Conservation (phyloP, 2,113 vertebrate species). For the Pygoscelis antarcticus region DNA sequence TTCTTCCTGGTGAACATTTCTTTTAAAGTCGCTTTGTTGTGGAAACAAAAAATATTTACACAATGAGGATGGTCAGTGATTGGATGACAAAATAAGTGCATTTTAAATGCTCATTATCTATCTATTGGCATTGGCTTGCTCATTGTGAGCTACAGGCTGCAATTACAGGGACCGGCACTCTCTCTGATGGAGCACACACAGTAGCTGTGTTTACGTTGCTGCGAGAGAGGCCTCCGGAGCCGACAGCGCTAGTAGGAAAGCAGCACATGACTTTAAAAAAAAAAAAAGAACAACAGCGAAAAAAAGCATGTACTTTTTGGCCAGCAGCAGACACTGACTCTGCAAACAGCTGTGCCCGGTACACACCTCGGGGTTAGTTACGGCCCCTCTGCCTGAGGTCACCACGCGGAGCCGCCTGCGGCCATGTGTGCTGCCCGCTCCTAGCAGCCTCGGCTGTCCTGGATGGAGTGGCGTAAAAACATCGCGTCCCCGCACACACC, state of each 20-base stretch:
- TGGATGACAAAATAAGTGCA: constrained; percentile 28
- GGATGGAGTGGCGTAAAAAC: accelerated
- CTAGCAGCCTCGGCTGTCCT: not conserved
- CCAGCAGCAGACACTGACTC: not conserved
- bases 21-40: constrained; percentile 14
- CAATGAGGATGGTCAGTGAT: constrained; percentile 14
- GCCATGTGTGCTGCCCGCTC: not conserved
- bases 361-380: not conserved
- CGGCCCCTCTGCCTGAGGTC: not conserved
- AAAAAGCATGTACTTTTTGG: not conserved
- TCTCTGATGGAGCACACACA: not conserved
- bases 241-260: not conserved
- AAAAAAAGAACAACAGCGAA: accelerated
- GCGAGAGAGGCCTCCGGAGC: not conserved
- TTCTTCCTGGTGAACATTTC: constrained; percentile 42
- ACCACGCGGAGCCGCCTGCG: accelerated
- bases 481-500: not conserved
- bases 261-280: not conserved
- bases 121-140: not conserved
- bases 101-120: constrained; percentile 12
- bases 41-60: constrained; percentile 49
- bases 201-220: constrained; percentile 26
- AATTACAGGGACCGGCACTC: not conserved
- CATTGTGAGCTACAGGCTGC: constrained; percentile 7
- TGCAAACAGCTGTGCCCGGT: not conserved